Base-by-base conservation (phyloP, 2,113 vertebrate genomes). In the Peromyscus polionotus region DNA sequence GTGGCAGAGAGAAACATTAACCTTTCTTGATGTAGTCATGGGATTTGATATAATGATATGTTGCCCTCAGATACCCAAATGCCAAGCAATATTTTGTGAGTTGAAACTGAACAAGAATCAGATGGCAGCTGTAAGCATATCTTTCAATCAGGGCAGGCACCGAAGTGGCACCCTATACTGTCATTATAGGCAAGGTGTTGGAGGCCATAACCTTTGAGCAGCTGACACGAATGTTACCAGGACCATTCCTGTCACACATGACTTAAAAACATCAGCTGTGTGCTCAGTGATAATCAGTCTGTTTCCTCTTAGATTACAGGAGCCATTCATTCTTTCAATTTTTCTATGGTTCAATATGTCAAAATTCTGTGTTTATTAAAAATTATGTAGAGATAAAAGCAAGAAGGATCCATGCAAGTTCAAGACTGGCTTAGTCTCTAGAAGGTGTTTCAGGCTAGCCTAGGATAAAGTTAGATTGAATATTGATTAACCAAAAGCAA, bases 1-100 rank as follows among this genome's bases (percentile, higher is more conserved):
- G 70, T 22, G 28, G 39, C 26, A 73, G 88, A 93, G 88, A 88
- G 54, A 91, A 73, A n/a, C 83, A 85, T 79, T 77, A 17, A 65
- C 72, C 84, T 94, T 80, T 85, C 57, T 85, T 92, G 81, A 79
- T 67, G 45, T 11, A 59, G 83, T 75, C 54, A 9, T 8, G 16
- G 87, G n/a, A 31, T 75, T 89, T 89, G 57, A 63, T 57, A 11
- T 39, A 72, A 84, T 36, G 57, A 61, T 4, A 45, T 7, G 20
- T 48, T 42, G 17, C 39, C 36, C 54, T 93, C 28, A 20, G 84
- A 68, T 57, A 31, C 42, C 59, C 63, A 88, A 67, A 68, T 61
- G 39, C 8, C 33, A 26, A 80, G 91, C 39, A 59, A 59, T 45
- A 59, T 42, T 57, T 80, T 83, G 28, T 45, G 76, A 90, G 86